Base-by-base conservation (phyloP, 2,797 vertebrate genomes). In the Onychomys torridus region DNA sequence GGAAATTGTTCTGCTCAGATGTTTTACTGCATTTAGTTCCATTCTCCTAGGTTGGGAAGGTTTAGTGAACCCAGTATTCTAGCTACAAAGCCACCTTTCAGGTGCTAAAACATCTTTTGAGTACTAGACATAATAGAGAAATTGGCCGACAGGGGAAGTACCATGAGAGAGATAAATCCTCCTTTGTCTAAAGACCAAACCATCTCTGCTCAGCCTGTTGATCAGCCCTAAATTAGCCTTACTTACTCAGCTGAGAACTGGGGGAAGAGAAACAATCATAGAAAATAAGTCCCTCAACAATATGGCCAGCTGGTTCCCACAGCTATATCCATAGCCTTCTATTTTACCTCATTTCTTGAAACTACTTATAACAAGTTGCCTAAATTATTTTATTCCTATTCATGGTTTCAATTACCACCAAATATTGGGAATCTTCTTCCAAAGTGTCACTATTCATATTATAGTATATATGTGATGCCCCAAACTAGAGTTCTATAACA, bases 21-120 rank as follows among this genome's bases (percentile, higher is more conserved):
- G 4, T 95, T 84, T 96, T 75, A 76, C 40, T 96, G 55, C 43
- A 89, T 93, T 37, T 85, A 78, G 43, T 6, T 93, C 40, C 27
- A 67, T 90, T 46, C 6, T 82, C 91, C 71, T 29, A 93, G 46
- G 19, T 25, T 93, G 46, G 29, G 23, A 10, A 96, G 75, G 29
- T 65, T 97, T 90, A 79, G 55, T 89, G 46, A 86, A 75, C 17
- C 40, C 37, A 73, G 63, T 67, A n/a, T 79, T 43, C 16, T 2
- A 84, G 46, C 89, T 25, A 79, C 3, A 9, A 96, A 89, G 40
- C n/a, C 63, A 87, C 77, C 49, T 91, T 96, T 96, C 37, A 87
- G 5, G 40, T 23, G 2, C 13, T 79, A 79, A 83, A 92, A 87
- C 8, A 79, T 86, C 43, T 71, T 78, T 94, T 88, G 17, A 91